phyloP scores from a whole-genome alignment of 2,888 invertebrate species.

The Melikaiella ostensackeni region DNA sequence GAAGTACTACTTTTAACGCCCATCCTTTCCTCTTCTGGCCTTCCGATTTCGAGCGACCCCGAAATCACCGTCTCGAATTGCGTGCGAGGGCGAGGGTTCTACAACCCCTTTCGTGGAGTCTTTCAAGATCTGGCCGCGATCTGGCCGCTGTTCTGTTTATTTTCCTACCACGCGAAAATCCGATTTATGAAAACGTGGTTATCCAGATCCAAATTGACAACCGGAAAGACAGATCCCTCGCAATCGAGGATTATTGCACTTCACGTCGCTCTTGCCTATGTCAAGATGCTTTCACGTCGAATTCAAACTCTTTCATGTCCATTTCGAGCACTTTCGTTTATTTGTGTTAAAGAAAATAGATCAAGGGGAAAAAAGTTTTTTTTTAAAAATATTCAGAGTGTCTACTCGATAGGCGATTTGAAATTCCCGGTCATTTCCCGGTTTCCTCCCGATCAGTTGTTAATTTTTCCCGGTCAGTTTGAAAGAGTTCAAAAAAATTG shows the following conservation, averaged over 20 bases:
- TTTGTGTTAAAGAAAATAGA: background rate
- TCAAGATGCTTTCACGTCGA: conserved; percentile 1
- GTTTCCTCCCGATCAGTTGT: too few relatives aligned
- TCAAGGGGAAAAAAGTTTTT: background rate
- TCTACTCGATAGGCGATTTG: too few relatives aligned
- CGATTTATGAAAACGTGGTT: conserved; percentile 60
- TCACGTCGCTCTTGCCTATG: conserved; percentile 49
- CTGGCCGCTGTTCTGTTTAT: conserved; percentile 6
- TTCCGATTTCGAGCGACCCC: conserved; percentile 59
- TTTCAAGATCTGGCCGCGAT: conserved; percentile 32
- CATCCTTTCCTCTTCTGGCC: conserved; percentile 58
- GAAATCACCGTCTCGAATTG: conserved; percentile 72
- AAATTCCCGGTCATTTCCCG: too few relatives aligned
- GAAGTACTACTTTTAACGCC: conserved; percentile 75
- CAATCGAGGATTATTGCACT: conserved; percentile 63
- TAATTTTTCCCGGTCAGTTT: too few relatives aligned
- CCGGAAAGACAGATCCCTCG: conserved; percentile 54
- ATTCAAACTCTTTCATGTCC: background rate
- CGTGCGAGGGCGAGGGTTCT: conserved; percentile 54
- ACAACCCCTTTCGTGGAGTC: conserved; percentile 50
- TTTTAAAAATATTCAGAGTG: background rate
- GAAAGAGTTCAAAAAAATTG: too few relatives aligned
- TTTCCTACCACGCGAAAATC: conserved; percentile 50
- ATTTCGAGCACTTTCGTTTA: background rate
- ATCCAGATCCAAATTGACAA: conserved; percentile 51